Percentiles rank a stretch among this genome's conserved stretches.
Evolutionary conservation across 1,140 invertebrate species (phyloP).

Genomic region (Ctenoplectra terminalis): DNA sequence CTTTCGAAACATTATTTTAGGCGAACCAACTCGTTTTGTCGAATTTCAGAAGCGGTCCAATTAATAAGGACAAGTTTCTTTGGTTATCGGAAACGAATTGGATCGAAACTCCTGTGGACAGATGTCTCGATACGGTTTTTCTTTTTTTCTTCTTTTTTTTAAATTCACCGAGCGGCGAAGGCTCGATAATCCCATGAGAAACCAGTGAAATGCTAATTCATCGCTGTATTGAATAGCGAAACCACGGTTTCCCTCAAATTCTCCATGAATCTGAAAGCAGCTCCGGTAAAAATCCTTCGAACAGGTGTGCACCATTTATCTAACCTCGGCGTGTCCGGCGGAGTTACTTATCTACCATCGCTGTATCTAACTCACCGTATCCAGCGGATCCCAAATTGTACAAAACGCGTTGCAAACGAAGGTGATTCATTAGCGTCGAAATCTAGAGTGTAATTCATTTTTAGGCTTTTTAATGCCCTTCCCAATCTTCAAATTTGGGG

Average conservation of each 20-base stretch:
- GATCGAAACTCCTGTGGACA: neutral
- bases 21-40: too few relatives aligned
- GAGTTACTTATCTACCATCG: slow-evolving; percentile 28
- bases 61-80: neutral
- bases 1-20: neutral
- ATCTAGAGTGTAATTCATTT: neutral
- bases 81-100: neutral
- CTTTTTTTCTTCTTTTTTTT: too few relatives aligned
- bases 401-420: neutral
- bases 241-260: slow-evolving; percentile 16
- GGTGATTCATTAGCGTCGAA: neutral
- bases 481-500: too few relatives aligned
- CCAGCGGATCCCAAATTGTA: neutral
- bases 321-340: neutral
- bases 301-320: slow-evolving; percentile 41
- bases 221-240: neutral
- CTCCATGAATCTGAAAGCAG: slow-evolving; percentile 19
- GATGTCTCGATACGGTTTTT: neutral
- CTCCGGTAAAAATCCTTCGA: neutral
- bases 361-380: neutral
- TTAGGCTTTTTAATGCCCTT: too few relatives aligned
- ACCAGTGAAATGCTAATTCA: neutral
- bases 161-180: too few relatives aligned
- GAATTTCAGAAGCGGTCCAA: neutral
- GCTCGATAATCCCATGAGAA: neutral